Evolutionary conservation across 2,888 invertebrate genomes (phyloP), one percentile per base, ranked within the genome.

Genomic region (Alsophila aescularia): DNA sequence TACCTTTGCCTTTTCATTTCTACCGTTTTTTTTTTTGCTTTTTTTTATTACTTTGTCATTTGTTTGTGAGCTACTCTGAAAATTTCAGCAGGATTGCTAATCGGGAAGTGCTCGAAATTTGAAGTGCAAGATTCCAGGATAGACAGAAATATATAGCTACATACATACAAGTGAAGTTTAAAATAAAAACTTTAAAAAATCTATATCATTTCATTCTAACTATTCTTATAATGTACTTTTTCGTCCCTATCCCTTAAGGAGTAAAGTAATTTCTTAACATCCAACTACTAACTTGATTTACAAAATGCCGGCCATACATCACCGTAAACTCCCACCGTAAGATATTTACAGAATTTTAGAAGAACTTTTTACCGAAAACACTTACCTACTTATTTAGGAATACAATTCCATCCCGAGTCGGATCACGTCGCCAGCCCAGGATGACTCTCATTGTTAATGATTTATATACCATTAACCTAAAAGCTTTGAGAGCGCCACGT

Each of bases 391-490:
- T 54, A 49, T 48, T 54, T 49, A 54, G 29, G 49, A 49, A 54
- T 44, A 54, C 54, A 54, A 54, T 49, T 44, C 49, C 24, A 35
- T 56, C 21, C 36, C 13, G 36, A 56, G 45, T 50, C 55, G 60
- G 71, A 72, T 75, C 79, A 78, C 80, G 75, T 72, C 69, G 34
- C 27, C 45, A 31, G 64, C 69, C 70, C 60, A 66, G 70, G 74
- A 75, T 81, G 77, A 75, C 75, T 79, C 73, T 70, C 78, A 77
- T 77, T 79, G 79, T 84, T 81, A 81, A 83, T 83, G 79, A 84
- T 85, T 83, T 82, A 83, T 81, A 79, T 79, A 76, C 75, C 82
- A 83, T 83, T 82, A 80, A 75, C 75, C 77, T 83, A 80, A 85
- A 79, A 85, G 85, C 81, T 77, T 73, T 54, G 56, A 67, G 64